Evolutionary conservation across 2,797 vertebrate genomes (phyloP), one percentile per base, ranked within the genome.

Genomic region (Semaprochilodus insignis): DNA sequence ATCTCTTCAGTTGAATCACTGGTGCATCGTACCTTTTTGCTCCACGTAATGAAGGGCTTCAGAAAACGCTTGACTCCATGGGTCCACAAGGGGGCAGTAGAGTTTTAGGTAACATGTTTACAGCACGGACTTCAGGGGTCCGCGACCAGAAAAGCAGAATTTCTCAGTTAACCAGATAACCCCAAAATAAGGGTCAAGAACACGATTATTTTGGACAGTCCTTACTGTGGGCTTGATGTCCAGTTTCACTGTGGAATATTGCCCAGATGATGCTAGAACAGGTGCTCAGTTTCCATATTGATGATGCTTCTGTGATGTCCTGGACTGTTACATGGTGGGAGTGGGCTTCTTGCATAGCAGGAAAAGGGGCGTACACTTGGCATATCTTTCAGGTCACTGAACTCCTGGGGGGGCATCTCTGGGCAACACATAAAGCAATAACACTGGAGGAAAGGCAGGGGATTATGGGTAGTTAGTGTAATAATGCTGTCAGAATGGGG

Each of bases 341-440:
- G 69, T 40, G 66, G 31, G 65, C 60, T 74, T 40, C 78, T 78
- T 52, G 78, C 59, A 70, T 55, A 67, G 52, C 17, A 23, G 52
- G 23, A 44, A 52, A 82, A 62, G 74, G 54, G 51, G 75, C 66
- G 62, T 75, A 72, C 13, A 23, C 81, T 78, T 71, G 78, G 71
- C 79, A 72, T 84, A 75, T 81, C 76, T 84, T 81, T 79, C 65
- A 84, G 82, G 65, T 66, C 80, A 82, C 67, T 15, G 54, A 55
- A 77, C 74, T 51, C 78, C 51, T 73, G 57, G 73, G 69, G 69
- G 86, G 76, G 48, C 21, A 59, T 81, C 87, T 90, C 89, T 84
- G 86, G 88, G 83, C 75, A 71, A 21, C 25, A 88, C 85, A 82
- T 81, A 85, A 88, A 92, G 91, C 88, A 91, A 90, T 89, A 91